phyloP scores from a whole-genome alignment of 2,113 vertebrate species.

The Clarias macrocephalus region DNA sequence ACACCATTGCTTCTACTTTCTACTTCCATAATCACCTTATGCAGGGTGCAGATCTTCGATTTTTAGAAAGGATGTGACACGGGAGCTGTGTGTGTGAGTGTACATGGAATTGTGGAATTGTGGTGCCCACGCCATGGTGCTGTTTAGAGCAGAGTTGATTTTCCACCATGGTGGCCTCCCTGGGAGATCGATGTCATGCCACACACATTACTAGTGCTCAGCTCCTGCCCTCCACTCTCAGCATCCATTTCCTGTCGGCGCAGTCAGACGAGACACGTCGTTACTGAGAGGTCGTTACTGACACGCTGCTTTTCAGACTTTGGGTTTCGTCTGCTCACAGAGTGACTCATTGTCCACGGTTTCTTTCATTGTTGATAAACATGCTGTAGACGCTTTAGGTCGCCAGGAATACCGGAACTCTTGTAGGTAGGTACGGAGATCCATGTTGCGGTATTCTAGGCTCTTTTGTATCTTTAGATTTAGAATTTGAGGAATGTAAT shows the following conservation, averaged over 20 bases:
- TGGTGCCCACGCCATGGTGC: conserved; percentile 67
- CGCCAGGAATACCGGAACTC: background rate
- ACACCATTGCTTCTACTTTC: background rate
- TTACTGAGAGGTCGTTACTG: conserved; percentile 5
- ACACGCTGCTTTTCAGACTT: background rate
- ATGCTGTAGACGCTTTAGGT: background rate
- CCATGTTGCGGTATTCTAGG: background rate
- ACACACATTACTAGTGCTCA: background rate
- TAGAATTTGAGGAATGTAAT: background rate
- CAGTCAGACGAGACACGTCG: background rate
- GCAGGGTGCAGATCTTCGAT: background rate
- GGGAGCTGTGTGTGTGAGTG: background rate
- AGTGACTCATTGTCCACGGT: background rate
- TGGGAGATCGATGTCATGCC: conserved; percentile 18
- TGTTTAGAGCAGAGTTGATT: conserved; percentile 69
- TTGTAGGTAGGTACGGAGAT: background rate
- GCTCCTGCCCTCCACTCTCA: background rate
- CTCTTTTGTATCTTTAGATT: background rate
- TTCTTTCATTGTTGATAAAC: background rate
- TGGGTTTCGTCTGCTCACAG: background rate
- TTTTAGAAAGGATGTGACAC: background rate
- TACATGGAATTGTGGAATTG: background rate
- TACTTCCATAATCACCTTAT: background rate
- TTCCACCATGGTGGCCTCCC: conserved; percentile 73
- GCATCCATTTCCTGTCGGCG: background rate